A percentile compares a stretch with the other conserved stretches of the same genome.
Conservation (phyloP, 2,113 vertebrate species). For the Pardalotus punctatus region DNA sequence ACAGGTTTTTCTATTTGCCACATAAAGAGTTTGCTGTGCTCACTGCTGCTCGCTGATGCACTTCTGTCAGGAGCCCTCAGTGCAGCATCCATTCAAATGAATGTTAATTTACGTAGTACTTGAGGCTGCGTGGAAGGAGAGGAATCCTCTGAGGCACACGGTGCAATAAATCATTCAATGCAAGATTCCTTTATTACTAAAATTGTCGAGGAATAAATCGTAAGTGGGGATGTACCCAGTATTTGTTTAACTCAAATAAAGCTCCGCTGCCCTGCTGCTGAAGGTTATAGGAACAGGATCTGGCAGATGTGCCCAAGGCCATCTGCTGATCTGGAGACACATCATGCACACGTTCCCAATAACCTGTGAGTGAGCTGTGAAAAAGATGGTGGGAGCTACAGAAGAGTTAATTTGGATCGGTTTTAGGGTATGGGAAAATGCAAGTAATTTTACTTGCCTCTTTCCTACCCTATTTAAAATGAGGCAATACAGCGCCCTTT, state of each 20-base stretch:
- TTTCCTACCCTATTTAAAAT: background rate
- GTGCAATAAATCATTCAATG: background rate
- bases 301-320: background rate
- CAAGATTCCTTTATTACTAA: background rate
- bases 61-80: background rate
- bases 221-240: background rate
- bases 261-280: background rate
- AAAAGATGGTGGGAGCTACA: background rate
- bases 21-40: background rate
- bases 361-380: background rate
- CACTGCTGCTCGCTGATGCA: constrained; percentile 26
- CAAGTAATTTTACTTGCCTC: background rate
- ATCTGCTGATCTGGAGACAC: background rate
- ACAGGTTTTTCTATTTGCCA: constrained; percentile 52
- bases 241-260: background rate
- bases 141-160: background rate
- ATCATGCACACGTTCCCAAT: background rate
- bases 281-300: background rate
- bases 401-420: background rate
- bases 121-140: background rate
- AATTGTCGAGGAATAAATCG: background rate
- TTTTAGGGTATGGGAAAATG: background rate
- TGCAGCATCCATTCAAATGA: constrained; percentile 23
- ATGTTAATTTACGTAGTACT: constrained; percentile 17
- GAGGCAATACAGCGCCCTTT: background rate